These are phyloP conservation scores for Calameuta filiformis DNA, from an alignment of 2,888 invertebrate genomes.

Conservation along the genomic window DNA sequence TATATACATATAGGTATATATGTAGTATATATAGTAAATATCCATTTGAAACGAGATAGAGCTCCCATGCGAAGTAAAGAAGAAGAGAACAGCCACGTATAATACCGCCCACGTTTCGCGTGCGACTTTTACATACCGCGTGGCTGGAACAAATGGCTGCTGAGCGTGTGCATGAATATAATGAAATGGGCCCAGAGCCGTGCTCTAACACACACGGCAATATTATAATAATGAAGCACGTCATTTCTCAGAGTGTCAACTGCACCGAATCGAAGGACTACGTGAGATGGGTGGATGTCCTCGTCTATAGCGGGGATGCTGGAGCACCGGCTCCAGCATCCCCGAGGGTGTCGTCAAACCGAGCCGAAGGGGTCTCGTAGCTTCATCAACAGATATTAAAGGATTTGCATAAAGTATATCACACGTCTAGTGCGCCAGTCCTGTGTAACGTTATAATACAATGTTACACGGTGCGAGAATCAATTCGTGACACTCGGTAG, in stretches of 20 bases:
- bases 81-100: background rate
- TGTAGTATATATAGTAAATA: background rate
- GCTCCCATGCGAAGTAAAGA: background rate
- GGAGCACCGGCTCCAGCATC: constrained; percentile 44
- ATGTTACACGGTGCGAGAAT: background rate
- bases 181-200: constrained; percentile 37
- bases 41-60: background rate
- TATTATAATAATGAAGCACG: constrained; percentile 60
- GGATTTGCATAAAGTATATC: constrained; percentile 64
- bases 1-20: background rate
- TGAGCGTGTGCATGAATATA: constrained; percentile 54
- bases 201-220: constrained; percentile 30
- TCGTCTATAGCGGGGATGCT: constrained; percentile 40
- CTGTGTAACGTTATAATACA: background rate
- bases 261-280: constrained; percentile 59
- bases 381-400: constrained; percentile 65
- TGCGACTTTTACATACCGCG: constrained; percentile 24
- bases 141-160: constrained; percentile 51
- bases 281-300: constrained; percentile 41
- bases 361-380: constrained; percentile 44
- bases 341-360: constrained; percentile 58
- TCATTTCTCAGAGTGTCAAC: constrained; percentile 66
- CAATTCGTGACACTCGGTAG: background rate
- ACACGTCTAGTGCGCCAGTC: background rate
- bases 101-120: background rate